Base-by-base conservation (phyloP, 1,140 invertebrate species). In the Apis dorsata region DNA sequence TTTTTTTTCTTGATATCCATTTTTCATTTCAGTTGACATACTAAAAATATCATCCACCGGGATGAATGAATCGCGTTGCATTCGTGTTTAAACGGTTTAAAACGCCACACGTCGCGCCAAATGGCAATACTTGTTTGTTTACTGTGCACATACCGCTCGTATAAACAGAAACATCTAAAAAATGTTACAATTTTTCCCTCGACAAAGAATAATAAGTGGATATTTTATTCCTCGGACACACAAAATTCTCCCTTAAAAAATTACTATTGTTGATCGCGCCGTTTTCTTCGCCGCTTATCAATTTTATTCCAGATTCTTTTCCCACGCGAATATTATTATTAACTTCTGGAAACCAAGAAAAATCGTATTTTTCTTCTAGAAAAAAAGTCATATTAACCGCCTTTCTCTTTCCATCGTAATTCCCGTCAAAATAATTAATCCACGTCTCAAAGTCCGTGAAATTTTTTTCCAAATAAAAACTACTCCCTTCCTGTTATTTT, bases 131-230 rank as follows among this genome's bases (percentile, higher is more conserved):
- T 7, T 44, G 72, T 77, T 77, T 55, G 24, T 66, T 77, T 66
- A 17, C 9, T 12, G 28, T n/a, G 71, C 55, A 19, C 55, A 9
- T 17, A n/a, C 44, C n/a, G 9, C 19, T 17, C 51, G 13, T 19
- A 28, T 21, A 55, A 77, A 77, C 49, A 34, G 49, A 66, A 66
- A 66, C 75, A 55, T 55, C 62, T 66, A 53, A 55, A 77, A 77
- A 77, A 66, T 55, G 62, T 55, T 34, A 62, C 62, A 34, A 77
- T 77, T 66, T 65, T 55, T 66, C 62, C 34, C 34, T 17, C 24
- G n/a, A 4, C 49, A 53, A 63, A 63, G 28, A 34, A 28, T 66
- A n/a, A n/a, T n/a, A n/a, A n/a, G n/a, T n/a, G n/a, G n/a, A n/a
- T n/a, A n/a, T n/a, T 60, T 15, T 10, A 5, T 17, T 24, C 24